Base-by-base conservation (phyloP, 1,140 invertebrate genomes). In the Penaeus chinensis region DNA sequence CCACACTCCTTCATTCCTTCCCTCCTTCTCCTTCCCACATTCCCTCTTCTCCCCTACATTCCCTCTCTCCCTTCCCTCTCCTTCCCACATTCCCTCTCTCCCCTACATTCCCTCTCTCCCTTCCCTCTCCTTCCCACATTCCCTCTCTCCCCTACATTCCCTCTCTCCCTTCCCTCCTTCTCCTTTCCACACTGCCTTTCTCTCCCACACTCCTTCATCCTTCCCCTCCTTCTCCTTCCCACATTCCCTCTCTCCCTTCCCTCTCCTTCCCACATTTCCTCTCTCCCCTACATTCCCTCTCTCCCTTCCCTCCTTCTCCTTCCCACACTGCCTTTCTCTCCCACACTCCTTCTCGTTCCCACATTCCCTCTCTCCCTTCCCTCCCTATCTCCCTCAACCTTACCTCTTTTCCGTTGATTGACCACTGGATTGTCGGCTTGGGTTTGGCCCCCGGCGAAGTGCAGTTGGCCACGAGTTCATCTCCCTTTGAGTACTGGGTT, bases 391-490 rank as follows among this genome's bases (percentile, higher is more conserved):
- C 47, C 20, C 47, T 61, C 54, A 81, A 20, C 22, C 84, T 79
- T 27, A 86, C 84, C 77, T 80, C n/a, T 18, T 32, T 32, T 0
- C 84, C 84, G 24, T 86, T 86, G 62, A 81, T 80, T 8, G 69
- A 27, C 84, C 84, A 86, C 32, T 79, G 19, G 32, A 81, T 11
- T 7, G 22, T 7, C 37, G 84, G 84, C 27, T 77, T 10, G 2
- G 84, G 84, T 47, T 32, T n/a, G 37, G 74, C 84, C 13, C 76
- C 84, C 0, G 78, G 84, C 3, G 77, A 80, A 24, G 77, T 81
- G 47, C 84, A 85, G 84, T 86, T 86, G 77, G 63, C 77, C 77
- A 81, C 84, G 11, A 86, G 84, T 19, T 80, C 32, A 13, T 86
- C 84, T 63, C 84, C 84, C 8, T 27, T 76, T 0, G 74, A 79